Base-by-base conservation (phyloP, 23 tunicate species). In the Trididemnum nubilum region DNA sequence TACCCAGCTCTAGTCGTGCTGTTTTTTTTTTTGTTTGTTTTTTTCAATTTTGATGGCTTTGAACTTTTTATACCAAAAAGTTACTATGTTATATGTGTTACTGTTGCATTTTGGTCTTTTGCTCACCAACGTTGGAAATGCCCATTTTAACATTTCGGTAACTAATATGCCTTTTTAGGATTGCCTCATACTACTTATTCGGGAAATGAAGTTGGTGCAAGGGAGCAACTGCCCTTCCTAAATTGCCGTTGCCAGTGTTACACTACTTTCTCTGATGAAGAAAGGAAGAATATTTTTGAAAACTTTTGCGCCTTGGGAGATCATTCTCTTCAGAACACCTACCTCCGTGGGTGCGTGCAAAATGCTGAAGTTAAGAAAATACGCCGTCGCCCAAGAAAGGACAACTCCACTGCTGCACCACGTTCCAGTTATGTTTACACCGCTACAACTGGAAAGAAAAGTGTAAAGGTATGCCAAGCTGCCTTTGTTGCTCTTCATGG, bases 401-500 rank as follows among this genome's bases (percentile, higher is more conserved):
- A 61, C 54, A 44, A 15, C 15, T 15, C 54, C 15, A 7, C 54
- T 15, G 12, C 54, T 7, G 15, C 9, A 15, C 15, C 54, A 9
- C 69, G 24, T 4, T 4, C 29, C 23, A 61, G 69, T 61, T 61
- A 9, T 61, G 30, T 22, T 4, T 61, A 61, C 30, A 4, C 69
- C 5, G 22, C 30, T 9, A 61, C 69, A 9, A 24, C 22, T n/a
- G 69, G 69, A 22, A 5, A 25, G 22, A 61, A 61, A 5, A 22
- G 69, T 61, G 27, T 44, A 44, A 44, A 44, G 15, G 54, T 44
- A 15, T 44, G 54, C 54, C 54, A 44, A 44, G 54, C 54, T 44
- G 54, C 54, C 15, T 44, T 44, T 44, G 54, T 44, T 44, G 54
- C 54, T 44, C 54, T 44, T 15, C 69, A 61, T 25, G 69, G 69